Evolutionary conservation across 2,888 invertebrate species (phyloP), one percentile per base, ranked within the genome.

Genomic region (Pristionchus mayeri): DNA sequence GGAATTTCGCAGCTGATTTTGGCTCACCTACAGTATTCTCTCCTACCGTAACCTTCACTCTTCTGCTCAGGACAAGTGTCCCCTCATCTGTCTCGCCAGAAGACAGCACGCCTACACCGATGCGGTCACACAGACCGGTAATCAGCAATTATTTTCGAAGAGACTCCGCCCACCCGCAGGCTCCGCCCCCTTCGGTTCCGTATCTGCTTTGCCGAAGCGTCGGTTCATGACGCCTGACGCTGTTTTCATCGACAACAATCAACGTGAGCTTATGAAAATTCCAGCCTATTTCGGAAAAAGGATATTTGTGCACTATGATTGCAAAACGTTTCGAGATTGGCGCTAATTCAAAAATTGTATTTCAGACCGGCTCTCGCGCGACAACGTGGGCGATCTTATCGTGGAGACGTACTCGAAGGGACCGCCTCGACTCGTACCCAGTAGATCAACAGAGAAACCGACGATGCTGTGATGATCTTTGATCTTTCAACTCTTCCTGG

Each of bases 361-460:
- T 81, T 50, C 71, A 71, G 79, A 71, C n/a, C 57, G 34, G 21
- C 67, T 60, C 24, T 88, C 88, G 21, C 81, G 52, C 1, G 89
- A 89, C 37, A 86, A 89, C 60, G 88, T 89, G 27, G 86, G 86
- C 50, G 86, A 85, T 24, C 79, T 89, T 24, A 84, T 88, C 30
- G 86, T 88, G n/a, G 89, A 89, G 75, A 88, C 88, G 9, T 89
- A 89, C 78, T 87, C 86, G 7, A 76, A 76, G 76, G n/a, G 18
- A 30, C 84, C 85, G 16, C 75, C 86, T 4, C 52, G 86, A 48
- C 52, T 84, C 24, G 18, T 84, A 9, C 21, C 13, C 4, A 79
- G 57, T 34, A 48, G 78, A 78, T 27, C 78, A 30, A 78, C 78
- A 1, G 78, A 78, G 50, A 78, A 78, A n/a, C 78, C 78, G 13